Base-by-base conservation (phyloP, 2,113 vertebrate species). In the Nothobranchius kuhntae region DNA sequence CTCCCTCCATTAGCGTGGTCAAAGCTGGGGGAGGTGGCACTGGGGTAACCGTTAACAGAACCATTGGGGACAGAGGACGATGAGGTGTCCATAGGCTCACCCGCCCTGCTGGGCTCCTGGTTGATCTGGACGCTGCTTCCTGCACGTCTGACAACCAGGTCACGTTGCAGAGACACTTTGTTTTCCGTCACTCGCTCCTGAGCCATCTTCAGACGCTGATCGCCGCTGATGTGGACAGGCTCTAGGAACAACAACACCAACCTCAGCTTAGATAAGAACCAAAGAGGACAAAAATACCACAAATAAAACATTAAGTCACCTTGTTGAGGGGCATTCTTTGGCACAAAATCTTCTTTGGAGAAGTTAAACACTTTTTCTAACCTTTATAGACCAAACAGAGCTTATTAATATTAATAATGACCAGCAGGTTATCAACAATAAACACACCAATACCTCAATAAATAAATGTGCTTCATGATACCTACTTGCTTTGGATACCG, bases 401-500 rank as follows among this genome's bases (percentile, higher is more conserved):
- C 30, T 3, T 3, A 30, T 30, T 30, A 30, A 30, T 30, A 30
- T 30, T 30, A 3, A 30, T 30, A 30, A 30, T 30, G 30, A 30
- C 30, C 30, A 30, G 30, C 30, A 30, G 30, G 30, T 30, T 30
- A 7, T 17, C 9, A 6, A 44, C n/a, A 14, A 64, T 6, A 24
- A 47, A 21, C 14, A 7, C 7, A 35, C 4, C 38, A 12, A 1
- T 45, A 45, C 35, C 8, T 24, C 3, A 38, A 6, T 2, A 6
- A 14, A 13, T 1, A 9, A 53, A 2, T 30, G 0, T 45, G 0
- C 5, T 12, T 21, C 5, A 13, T 35, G 46, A 4, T 3, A 84
- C 93, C 86, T 94, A 99, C 98, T 99, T 98, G 88, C 95, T 95
- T 92, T 98, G 96, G 81, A 99, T 98, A 82, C 98, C 97, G 8